Conservation (phyloP, 2,113 vertebrate species). For the Pluvianellus socialis region DNA sequence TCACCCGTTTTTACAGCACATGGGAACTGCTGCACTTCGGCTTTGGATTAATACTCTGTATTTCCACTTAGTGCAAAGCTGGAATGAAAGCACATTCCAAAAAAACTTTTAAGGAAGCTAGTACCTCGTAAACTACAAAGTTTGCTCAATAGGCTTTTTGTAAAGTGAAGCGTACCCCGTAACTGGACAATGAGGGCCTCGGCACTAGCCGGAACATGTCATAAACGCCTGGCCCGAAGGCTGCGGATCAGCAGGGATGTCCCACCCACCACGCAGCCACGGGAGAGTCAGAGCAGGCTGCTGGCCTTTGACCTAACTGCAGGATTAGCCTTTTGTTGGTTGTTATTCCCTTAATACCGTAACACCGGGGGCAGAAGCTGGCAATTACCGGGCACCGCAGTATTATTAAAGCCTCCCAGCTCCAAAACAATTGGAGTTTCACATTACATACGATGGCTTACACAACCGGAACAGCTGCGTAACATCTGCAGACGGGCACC, state of each 20-base stretch:
- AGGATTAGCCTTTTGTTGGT: accelerated
- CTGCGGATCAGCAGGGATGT: not conserved
- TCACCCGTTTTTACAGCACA: accelerated
- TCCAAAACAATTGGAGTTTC: accelerated
- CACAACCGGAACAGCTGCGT: not conserved
- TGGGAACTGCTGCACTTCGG: accelerated
- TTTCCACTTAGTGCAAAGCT: not conserved
- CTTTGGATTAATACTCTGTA: accelerated
- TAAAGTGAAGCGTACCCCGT: not conserved
- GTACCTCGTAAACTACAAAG: accelerated
- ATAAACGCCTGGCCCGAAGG: accelerated
- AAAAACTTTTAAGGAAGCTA: accelerated
- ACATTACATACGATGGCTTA: accelerated
- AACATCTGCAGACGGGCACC: not conserved
- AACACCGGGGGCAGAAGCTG: not conserved
- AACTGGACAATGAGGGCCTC: accelerated
- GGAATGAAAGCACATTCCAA: not conserved
- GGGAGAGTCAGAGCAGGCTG: accelerated
- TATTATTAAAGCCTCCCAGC: not conserved
- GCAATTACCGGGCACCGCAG: not conserved
- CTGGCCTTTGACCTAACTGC: accelerated
- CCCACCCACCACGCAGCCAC: accelerated
- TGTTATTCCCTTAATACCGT: not conserved
- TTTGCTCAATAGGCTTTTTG: no score
- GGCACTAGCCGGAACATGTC: accelerated